Evolutionary conservation across 2,888 invertebrate genomes (phyloP), one percentile per base, ranked within the genome.

Genomic region (Brachylomia viminalis): DNA sequence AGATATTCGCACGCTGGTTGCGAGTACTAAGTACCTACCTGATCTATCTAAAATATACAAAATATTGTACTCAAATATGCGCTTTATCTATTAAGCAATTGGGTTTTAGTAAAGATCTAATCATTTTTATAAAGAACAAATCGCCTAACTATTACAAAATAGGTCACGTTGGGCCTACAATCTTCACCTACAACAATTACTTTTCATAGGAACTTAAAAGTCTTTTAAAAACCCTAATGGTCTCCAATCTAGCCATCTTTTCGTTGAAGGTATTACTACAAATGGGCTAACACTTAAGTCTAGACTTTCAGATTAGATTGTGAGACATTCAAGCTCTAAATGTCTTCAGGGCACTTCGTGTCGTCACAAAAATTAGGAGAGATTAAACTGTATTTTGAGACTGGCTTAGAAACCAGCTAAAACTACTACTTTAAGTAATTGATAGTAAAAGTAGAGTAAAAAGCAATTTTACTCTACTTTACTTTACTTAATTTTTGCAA

Each of bases 301-400:
- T 75, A 61, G 68, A 56, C 58, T 71, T 65, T 59, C 10, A 65
- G 77, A 77, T 75, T 64, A 77, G 56, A 81, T 70, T 74, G 66
- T 59, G 33, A 20, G 59, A 49, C 42, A 73, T 81, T 75, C 65
- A 45, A 66, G 66, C 49, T n/a, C 56, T 75, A 69, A 76, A 73
- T 30, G 49, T 11, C 30, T 70, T 54, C 23, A 52, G 0, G 15
- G 15, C 27, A 45, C n/a, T 68, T 71, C 45, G n/a, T 33, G 13
- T 65, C 33, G 27, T 56, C 4, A n/a, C 15, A 0, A 61, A 72
- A 62, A 56, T 5, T 7, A 54, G 45, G 8, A 47, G 13, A 23
- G 11, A 42, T 38, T 68, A 7, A 33, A 56, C 30, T 59, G 45
- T 54, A 1, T 59, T 42, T 58, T 30, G 52, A 20, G 15, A 38